These are phyloP conservation scores for Brachypodius melanocephalos DNA, from an alignment of 2,113 vertebrate species.

Conservation along the genomic window DNA sequence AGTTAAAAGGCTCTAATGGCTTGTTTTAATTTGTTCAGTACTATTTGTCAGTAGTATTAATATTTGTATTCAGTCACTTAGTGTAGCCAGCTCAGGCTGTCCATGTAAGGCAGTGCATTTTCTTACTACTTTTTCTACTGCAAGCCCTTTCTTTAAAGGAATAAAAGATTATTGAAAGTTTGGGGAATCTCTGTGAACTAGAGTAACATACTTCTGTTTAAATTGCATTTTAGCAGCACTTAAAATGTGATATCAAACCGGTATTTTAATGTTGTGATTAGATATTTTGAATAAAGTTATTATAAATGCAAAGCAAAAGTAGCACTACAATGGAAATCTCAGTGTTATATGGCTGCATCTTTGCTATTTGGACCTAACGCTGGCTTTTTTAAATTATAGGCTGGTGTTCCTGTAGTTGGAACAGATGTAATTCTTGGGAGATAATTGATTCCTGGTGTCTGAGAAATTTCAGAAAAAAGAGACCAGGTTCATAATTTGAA, in stretches of 20 bases:
- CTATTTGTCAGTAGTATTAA: not conserved
- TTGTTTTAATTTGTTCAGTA: slow-evolving; percentile 23
- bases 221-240: not conserved
- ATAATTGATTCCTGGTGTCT: not conserved
- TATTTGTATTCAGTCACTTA: not conserved
- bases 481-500: not conserved
- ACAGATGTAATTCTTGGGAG: not conserved
- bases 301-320: not conserved
- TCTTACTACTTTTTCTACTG: not conserved
- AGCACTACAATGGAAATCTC: not conserved
- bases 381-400: not conserved
- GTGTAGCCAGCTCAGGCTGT: not conserved
- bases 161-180: not conserved
- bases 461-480: not conserved
- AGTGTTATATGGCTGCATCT: not conserved
- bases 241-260: not conserved
- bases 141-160: not conserved
- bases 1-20: slow-evolving; percentile 11
- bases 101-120: not conserved
- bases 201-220: not conserved
- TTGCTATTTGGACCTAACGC: not conserved
- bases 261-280: not conserved
- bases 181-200: not conserved
- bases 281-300: not conserved
- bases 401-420: not conserved